Evolutionary conservation across 2,113 vertebrate species (phyloP), one percentile per base, ranked within the genome.

Genomic region (Myiopsitta monachus): DNA sequence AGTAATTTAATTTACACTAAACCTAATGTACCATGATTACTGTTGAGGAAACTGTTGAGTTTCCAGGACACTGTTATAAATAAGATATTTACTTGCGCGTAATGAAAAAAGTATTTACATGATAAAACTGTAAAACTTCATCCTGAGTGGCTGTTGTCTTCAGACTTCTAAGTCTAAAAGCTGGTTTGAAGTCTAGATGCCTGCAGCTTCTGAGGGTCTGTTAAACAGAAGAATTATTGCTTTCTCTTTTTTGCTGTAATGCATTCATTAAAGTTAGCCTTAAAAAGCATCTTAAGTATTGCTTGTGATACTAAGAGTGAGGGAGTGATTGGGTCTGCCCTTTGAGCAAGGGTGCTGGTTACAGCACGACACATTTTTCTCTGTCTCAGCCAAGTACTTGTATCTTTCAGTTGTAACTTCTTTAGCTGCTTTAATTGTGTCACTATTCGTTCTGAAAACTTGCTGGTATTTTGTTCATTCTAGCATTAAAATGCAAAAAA

Each of bases 311-410:
- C 36, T 74, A 10, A 23, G 30, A 41, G 47, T 27, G 6, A 62
- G 31, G 0, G 0, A 31, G 15, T 9, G 39, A 7, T 49, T n/a
- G 51, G 11, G 5, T 69, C 46, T 6, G 7, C 69, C 28, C n/a
- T 70, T 41, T 1, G 1, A 62, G n/a, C 28, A 59, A 59, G 31
- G 15, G 14, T 3, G 6, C 24, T 59, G 66, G 12, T 75, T 51
- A 16, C 26, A 55, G n/a, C 44, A 31, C 0, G 2, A 4, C 6
- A 2, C 21, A 63, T 66, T 24, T 30, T 84, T 55, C 70, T 76
- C 12, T 76, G 6, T 79, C 27, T 51, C 47, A 55, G 39, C 51
- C n/a, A 66, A 23, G 11, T 36, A 51, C 33, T 28, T n/a, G 7
- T 55, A 6, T n/a, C 41, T 86, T 49, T n/a, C 31, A 44, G 36